These are phyloP conservation scores for Cryptotermes secundus DNA, from an alignment of 1,140 invertebrate species.

Conservation along the genomic window DNA sequence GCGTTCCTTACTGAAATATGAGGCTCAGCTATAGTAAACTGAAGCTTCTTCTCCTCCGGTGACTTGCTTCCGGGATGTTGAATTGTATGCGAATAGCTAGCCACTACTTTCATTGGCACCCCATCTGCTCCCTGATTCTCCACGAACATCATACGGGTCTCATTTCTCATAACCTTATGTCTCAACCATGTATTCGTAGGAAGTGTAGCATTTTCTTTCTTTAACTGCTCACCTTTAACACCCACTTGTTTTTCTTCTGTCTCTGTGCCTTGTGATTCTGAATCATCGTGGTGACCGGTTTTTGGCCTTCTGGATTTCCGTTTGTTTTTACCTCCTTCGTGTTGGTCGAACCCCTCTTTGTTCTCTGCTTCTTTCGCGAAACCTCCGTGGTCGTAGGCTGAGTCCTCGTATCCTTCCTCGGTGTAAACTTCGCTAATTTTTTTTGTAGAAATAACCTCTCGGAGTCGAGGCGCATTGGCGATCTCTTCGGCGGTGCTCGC, in stretches of 20 bases:
- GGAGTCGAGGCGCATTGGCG: conserved; percentile 59
- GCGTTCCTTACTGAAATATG: too few species aligned
- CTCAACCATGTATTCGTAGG: neutral
- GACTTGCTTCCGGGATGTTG: neutral
- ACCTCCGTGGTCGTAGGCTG: conserved; percentile 72
- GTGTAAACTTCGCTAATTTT: conserved; percentile 62
- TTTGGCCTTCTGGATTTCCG: neutral
- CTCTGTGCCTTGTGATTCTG: neutral
- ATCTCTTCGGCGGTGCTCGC: conserved; percentile 60
- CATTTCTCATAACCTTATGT: neutral
- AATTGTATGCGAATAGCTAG: neutral
- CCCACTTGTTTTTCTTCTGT: neutral
- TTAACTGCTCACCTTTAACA: neutral
- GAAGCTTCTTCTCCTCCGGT: neutral
- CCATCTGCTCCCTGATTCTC: neutral
- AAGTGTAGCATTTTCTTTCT: neutral
- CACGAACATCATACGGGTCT: neutral
- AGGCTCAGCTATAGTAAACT: too few species aligned
- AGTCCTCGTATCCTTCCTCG: conserved; percentile 77
- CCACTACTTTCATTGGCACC: neutral
- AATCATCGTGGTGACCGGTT: neutral
- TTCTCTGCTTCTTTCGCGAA: conserved; percentile 65
- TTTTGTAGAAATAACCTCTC: conserved; percentile 66
- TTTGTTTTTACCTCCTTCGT: conserved; percentile 39
- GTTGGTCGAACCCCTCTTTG: conserved; percentile 38